phyloP scores from a whole-genome alignment of 2,113 vertebrate species.

The Callospermophilus lateralis region DNA sequence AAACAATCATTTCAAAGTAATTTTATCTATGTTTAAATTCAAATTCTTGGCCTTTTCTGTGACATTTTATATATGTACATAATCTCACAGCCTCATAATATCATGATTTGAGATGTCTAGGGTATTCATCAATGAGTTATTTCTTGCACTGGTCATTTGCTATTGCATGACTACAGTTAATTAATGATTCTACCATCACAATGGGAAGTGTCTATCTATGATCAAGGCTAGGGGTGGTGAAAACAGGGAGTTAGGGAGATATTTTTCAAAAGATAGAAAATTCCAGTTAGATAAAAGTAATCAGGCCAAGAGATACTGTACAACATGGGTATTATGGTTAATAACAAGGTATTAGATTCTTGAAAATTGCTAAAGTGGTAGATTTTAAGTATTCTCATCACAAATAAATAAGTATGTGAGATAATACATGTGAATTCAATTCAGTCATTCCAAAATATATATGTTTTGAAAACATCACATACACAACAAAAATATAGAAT shows the following conservation, averaged over 20 bases:
- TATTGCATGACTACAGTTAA: not conserved
- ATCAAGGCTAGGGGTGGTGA: not conserved
- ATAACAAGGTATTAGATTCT: not conserved
- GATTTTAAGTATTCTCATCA: not conserved
- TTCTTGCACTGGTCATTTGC: not conserved
- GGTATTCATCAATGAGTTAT: not conserved
- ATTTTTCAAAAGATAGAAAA: not conserved
- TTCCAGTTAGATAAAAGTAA: not conserved
- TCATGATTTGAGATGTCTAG: not conserved
- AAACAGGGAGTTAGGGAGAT: not conserved
- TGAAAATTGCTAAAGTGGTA: not conserved
- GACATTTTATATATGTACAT: not conserved
- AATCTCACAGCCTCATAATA: slow-evolving; percentile 13
- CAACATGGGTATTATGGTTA: not conserved
- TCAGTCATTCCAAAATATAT: too few relatives aligned
- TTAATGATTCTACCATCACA: not conserved
- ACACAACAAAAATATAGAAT: not conserved
- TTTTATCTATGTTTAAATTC: not conserved
- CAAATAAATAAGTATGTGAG: too few relatives aligned
- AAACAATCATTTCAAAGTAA: not conserved
- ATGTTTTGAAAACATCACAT: not conserved
- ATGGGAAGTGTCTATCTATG: not conserved
- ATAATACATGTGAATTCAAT: too few relatives aligned
- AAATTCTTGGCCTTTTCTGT: not conserved
- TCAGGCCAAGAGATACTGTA: not conserved